Evolutionary conservation across 2,797 vertebrate species (phyloP).

Genomic region (Champsocephalus esox): DNA sequence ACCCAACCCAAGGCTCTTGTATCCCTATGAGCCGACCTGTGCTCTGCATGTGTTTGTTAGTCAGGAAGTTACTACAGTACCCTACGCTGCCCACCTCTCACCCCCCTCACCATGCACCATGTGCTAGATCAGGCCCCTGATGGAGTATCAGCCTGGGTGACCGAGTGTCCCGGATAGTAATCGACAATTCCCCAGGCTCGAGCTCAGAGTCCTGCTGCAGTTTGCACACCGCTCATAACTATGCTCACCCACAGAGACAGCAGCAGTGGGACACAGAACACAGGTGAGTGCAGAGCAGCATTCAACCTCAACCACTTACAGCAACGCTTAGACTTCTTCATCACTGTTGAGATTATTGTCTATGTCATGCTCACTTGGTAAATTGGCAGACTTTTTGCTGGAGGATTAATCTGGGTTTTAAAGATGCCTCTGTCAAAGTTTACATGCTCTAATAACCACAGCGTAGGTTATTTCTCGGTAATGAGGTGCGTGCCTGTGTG

Average conservation of each 20-base stretch:
- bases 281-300: constrained; percentile 82
- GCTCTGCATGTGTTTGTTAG: constrained; percentile 3
- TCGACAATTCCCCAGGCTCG: constrained; percentile 69
- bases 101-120: constrained; percentile 42
- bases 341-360: constrained; percentile 18
- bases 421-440: constrained; percentile 43
- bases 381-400: constrained; percentile 34
- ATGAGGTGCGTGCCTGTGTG: constrained; percentile 50
- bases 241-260: constrained; percentile 82
- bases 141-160: constrained; percentile 68
- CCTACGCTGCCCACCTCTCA: constrained; percentile 1
- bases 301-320: constrained; percentile 21
- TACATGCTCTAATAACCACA: constrained; percentile 68
- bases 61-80: constrained; percentile 19
- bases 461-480: constrained; percentile 62
- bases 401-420: constrained; percentile 41
- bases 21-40: background rate
- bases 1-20: background rate
- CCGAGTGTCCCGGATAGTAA: constrained; percentile 73
- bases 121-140: constrained; percentile 59
- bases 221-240: constrained; percentile 64
- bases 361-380: constrained; percentile 40
- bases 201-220: constrained; percentile 56
- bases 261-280: constrained; percentile 74
- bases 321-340: background rate